Evolutionary conservation across 2,113 vertebrate species (phyloP), one percentile per base, ranked within the genome.

Genomic region (Crypturellus undulatus): DNA sequence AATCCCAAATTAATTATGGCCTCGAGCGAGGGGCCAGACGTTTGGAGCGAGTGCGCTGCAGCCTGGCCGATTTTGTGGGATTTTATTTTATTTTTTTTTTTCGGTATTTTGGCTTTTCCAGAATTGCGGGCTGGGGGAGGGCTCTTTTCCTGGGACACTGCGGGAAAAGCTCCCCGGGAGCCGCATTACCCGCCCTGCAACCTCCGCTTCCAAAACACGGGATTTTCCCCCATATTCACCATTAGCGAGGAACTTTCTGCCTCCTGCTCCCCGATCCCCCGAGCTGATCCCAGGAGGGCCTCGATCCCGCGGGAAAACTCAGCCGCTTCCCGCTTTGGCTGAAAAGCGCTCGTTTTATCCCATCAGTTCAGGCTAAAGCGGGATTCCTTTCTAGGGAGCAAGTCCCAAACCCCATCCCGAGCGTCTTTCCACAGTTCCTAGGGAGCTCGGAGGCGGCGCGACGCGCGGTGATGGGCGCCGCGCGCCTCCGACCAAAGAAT

Each of bases 1-100:
- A 99, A 99, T 99, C 99, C 99, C 99, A 99, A 99, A 99, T 99
- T 99, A 99, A 99, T 99, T 98, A 99, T 99, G 99, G 99, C 99
- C 99, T 98, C 94, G 97, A 99, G 99, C 98, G 96, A 99, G 98
- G 98, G 99, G 98, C 98, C 98, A 99, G 99, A 99, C 99, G 96
- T 98, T 98, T 97, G 97, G 98, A 98, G 98, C 98, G 97, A 98
- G 98, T 98, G 98, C 97, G 95, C 97, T 98, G 98, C 98, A 98
- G 98, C 97, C 98, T 98, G 97, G 47, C 47, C 22, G 47, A 49
- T 21, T 49, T 22, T 22, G 47, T 49, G 21, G 20, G 20, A 22
- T 49, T 49, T 49, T 49, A 21, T 47, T 47, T 47, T 19, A n/a
- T 84, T 96, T 97, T 97, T 97, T 96, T 97, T 97, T 96, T 97